Base-by-base conservation (phyloP, 2,113 vertebrate species). In the Litocranius walleri region DNA sequence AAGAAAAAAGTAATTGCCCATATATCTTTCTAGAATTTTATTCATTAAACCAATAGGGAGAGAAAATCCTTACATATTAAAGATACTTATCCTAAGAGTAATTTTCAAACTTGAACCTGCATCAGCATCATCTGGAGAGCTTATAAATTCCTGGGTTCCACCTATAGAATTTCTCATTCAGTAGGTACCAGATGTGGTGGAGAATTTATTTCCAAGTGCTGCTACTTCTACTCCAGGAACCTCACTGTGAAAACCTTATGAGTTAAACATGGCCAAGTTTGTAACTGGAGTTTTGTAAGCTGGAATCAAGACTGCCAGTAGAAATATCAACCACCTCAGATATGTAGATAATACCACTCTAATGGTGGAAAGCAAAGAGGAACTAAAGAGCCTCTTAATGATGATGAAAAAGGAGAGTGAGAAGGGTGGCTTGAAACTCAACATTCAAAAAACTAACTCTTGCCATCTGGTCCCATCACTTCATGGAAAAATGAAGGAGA, bases 11-110 rank as follows among this genome's bases (percentile, higher is more conserved):
- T 36, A 27, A 83, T 56, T 71, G 43, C 21, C 5, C 64, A 2
- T 59, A 13, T 78, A 30, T 82, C 62, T 82, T 74, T 61, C 59
- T 89, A 67, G 81, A 97, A 92, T 61, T 56, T 57, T 85, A 94
- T 89, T 54, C 62, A 57, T 87, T 43, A 95, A 88, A 56, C 21
- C 15, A 91, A 71, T 64, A 5, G 1, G 8, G 5, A 3, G 4
- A 0, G 15, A 10, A 61, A 61, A 12, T 8, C 6, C 48, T 61
- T 91, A 12, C 2, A 45, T 7, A 12, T 80, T 48, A 95, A 59
- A 52, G 16, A 71, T 56, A 6, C 50, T 15, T 61, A 2, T 54
- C 54, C 29, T 92, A 95, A 83, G 33, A 43, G 4, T 61, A n/a
- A 43, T 82, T 93, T 90, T 87, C n/a, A 48, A 93, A n/a, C 5